These are phyloP conservation scores for Tragelaphus imberbis DNA, from an alignment of 2,113 vertebrate species.

Conservation along the genomic window DNA sequence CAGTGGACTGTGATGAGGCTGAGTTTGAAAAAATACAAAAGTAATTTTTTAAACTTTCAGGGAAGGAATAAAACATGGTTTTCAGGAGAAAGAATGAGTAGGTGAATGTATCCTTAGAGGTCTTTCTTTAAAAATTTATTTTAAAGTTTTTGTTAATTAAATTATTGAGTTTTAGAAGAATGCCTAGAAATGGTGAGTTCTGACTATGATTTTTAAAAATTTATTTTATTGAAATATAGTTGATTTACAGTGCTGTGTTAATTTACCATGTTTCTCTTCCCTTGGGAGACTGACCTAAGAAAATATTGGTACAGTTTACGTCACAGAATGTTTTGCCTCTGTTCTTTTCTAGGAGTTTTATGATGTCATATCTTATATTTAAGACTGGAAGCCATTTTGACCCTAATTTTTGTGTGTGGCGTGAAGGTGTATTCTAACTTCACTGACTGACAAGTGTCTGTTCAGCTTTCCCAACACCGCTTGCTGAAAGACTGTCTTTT, in stretches of 20 bases:
- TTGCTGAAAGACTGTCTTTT: neutral
- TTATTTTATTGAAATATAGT: neutral
- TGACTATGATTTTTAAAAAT: neutral
- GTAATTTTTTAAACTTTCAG: neutral
- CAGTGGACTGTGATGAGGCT: neutral
- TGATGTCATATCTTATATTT: neutral
- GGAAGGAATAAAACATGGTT: neutral
- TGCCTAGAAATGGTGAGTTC: neutral
- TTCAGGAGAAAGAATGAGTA: neutral
- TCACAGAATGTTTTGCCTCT: neutral
- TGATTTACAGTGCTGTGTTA: neutral
- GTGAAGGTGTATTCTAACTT: neutral
- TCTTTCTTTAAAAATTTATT: neutral
- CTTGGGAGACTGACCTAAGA: neutral
- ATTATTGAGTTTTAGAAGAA: neutral
- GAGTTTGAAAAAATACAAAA: neutral
- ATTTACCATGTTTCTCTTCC: neutral
- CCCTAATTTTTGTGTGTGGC: neutral
- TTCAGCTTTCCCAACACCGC: neutral
- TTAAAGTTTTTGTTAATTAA: constrained; percentile 3
- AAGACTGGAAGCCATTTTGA: neutral
- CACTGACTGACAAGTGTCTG: neutral
- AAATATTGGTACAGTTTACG: neutral
- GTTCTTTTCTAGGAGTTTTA: neutral
- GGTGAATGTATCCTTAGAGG: neutral